Evolutionary conservation across 2,797 vertebrate species (phyloP).

Genomic region (Notamacropus eugenii): DNA sequence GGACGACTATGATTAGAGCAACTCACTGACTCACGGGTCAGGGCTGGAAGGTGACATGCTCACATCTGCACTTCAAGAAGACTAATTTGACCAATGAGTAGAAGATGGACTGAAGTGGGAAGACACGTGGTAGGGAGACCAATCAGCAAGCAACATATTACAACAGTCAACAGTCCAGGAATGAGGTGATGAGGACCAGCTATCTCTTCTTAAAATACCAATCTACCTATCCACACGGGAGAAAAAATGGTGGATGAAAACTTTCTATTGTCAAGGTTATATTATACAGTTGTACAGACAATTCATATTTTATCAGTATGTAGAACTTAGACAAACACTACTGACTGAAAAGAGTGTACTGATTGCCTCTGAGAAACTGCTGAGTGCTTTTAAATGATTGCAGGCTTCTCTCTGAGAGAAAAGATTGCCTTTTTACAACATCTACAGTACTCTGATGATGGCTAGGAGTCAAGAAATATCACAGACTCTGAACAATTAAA

Average conservation of each 20-base stretch:
- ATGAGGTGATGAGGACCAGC: neutral
- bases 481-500: neutral
- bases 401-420: neutral
- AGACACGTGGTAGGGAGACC: neutral
- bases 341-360: neutral
- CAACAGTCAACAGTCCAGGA: neutral
- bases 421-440: neutral
- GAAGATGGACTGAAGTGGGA: neutral
- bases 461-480: neutral
- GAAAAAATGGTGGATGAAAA: neutral
- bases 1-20: neutral
- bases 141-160: neutral
- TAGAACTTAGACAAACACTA: neutral
- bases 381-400: neutral
- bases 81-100: neutral
- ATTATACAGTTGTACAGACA: neutral
- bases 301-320: neutral
- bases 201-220: neutral
- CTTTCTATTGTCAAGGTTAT: neutral
- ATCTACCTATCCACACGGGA: neutral
- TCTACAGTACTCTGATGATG: neutral
- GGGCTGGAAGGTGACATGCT: neutral
- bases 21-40: neutral
- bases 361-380: neutral
- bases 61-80: neutral